Evolutionary conservation across 1,140 invertebrate genomes (phyloP).

Genomic region (Pollicipes pollicipes): DNA sequence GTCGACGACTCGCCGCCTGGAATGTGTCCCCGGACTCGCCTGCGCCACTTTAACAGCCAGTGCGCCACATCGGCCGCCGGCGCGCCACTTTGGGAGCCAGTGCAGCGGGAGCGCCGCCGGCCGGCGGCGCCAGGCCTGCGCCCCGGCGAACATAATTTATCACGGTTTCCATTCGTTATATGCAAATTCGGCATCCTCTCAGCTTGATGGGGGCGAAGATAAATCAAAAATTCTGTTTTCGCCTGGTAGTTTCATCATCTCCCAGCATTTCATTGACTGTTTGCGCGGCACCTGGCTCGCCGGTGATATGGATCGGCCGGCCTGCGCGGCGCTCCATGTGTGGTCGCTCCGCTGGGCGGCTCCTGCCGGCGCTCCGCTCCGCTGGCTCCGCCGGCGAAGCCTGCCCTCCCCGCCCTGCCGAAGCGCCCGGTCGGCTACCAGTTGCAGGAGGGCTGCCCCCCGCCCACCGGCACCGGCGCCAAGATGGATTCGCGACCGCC

Average conservation of each 20-base stretch:
- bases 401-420: too few species aligned
- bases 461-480: too few species aligned
- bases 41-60: too few species aligned
- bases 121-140: too few species aligned
- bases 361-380: too few species aligned
- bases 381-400: too few species aligned
- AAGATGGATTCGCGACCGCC: background rate
- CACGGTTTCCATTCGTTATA: background rate
- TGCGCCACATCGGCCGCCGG: too few species aligned
- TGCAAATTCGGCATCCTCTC: background rate
- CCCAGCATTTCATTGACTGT: background rate
- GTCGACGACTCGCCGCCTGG: too few species aligned
- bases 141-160: background rate
- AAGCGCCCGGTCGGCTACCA: too few species aligned
- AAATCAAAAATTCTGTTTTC: constrained; percentile 2
- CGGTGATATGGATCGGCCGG: background rate
- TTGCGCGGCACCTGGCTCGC: background rate
- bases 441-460: too few species aligned
- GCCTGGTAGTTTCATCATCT: background rate
- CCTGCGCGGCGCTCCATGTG: background rate
- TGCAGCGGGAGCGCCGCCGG: background rate
- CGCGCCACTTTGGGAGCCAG: too few species aligned
- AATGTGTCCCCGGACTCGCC: background rate
- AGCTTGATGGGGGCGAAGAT: background rate
- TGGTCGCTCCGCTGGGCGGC: background rate